A percentile compares a stretch with the other conserved stretches of the same genome.
These are phyloP conservation scores for Liodrosophila aerea DNA, from an alignment of 2,888 invertebrate genomes.

Conservation along the genomic window DNA sequence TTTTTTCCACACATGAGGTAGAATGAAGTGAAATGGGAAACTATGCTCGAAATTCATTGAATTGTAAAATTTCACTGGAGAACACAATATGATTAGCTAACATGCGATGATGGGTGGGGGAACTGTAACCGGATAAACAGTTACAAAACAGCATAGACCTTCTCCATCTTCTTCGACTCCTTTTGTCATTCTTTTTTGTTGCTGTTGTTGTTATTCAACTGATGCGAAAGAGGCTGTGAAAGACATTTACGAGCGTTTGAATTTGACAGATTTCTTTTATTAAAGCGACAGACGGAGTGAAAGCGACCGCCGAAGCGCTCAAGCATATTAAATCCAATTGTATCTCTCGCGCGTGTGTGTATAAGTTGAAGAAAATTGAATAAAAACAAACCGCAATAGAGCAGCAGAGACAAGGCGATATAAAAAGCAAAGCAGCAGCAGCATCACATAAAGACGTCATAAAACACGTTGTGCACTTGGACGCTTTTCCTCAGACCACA, in stretches of 20 bases:
- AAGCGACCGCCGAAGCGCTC: conserved; percentile 49
- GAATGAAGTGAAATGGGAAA: conserved; percentile 2
- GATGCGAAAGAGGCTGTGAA: conserved; percentile 29
- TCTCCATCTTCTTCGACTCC: neutral
- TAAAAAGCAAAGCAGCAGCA: conserved; percentile 28
- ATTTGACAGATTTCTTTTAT: conserved; percentile 76
- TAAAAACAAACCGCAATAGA: conserved; percentile 62
- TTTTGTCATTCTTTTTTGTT: too few relatives aligned
- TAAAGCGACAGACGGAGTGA: conserved; percentile 58
- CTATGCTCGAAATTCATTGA: conserved; percentile 39
- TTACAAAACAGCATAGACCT: conserved; percentile 41
- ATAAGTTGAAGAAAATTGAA: conserved; percentile 49
- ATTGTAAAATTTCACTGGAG: conserved; percentile 58
- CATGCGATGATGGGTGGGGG: conserved; percentile 12
- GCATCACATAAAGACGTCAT: conserved; percentile 64
- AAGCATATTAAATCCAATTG: conserved; percentile 57
- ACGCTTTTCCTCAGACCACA: conserved; percentile 39
- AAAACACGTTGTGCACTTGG: conserved; percentile 54
- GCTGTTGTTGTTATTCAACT: too few relatives aligned
- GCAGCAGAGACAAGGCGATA: conserved; percentile 39
- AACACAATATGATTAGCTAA: conserved; percentile 61
- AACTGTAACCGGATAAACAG: conserved; percentile 28
- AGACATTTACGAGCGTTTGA: conserved; percentile 74
- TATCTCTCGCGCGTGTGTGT: conserved; percentile 7
- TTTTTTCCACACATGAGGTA: too few relatives aligned